phyloP scores from a whole-genome alignment of 2,797 vertebrate genomes.

The Sebastiscus albofasciatus region DNA sequence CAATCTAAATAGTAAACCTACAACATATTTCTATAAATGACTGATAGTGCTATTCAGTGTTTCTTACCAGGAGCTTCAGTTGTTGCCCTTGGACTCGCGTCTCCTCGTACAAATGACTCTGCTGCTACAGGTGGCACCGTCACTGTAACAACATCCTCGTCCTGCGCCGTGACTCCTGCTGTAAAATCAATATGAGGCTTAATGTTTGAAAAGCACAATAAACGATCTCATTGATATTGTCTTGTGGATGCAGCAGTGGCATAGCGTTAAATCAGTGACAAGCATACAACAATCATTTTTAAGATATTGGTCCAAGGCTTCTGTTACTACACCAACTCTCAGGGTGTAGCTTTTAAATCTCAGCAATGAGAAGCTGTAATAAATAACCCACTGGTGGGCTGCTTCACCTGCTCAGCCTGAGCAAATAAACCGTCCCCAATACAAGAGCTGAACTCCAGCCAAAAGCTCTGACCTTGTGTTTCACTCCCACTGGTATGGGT shows the following conservation, averaged over 20 bases:
- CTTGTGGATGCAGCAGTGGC: not conserved
- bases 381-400: not conserved
- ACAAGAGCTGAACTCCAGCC: not conserved
- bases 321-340: not conserved
- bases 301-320: not conserved
- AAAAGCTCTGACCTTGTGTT: not conserved
- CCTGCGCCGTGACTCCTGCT: conserved; percentile 53
- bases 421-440: not conserved
- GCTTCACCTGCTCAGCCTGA: not conserved
- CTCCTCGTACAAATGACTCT: conserved; percentile 45
- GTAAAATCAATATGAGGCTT: conserved; percentile 22
- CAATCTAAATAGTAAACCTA: not conserved
- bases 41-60: not conserved
- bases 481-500: not conserved
- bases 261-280: not conserved
- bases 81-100: conserved; percentile 31
- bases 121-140: rapidly evolving
- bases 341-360: not conserved
- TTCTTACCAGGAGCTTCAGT: conserved; percentile 50
- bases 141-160: not conserved
- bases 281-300: not conserved
- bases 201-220: not conserved
- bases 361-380: not conserved
- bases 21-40: not conserved
- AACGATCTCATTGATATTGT: not conserved